Percentiles rank a stretch among this genome's conserved stretches.
phyloP scores from a whole-genome alignment of 1,140 invertebrate genomes.

The Ceratosolen solmsi region DNA sequence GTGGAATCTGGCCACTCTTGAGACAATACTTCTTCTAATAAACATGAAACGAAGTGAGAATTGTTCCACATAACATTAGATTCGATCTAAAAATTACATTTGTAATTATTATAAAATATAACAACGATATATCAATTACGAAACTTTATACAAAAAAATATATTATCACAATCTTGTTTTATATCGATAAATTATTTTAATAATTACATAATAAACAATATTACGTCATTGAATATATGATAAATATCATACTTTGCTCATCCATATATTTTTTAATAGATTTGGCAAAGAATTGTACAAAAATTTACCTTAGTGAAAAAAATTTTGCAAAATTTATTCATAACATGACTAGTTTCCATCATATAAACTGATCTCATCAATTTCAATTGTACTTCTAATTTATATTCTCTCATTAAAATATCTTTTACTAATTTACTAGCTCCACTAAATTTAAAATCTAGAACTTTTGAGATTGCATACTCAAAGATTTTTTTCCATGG shows the following conservation, averaged over 20 bases:
- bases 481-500: slow-evolving; percentile 70
- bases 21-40: slow-evolving; percentile 74
- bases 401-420: slow-evolving; percentile 72
- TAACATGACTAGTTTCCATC: slow-evolving; percentile 77
- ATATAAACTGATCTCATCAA: slow-evolving; percentile 76
- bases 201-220: neutral
- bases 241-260: neutral
- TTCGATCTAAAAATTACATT: slow-evolving; percentile 70
- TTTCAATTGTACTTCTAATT: slow-evolving; percentile 72
- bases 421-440: slow-evolving; percentile 74
- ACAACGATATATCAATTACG: neutral
- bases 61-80: slow-evolving; percentile 69
- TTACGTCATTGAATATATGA: neutral
- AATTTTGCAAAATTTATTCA: slow-evolving; percentile 77
- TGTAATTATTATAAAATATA: neutral
- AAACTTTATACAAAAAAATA: neutral
- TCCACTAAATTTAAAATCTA: slow-evolving; percentile 70
- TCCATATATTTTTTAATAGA: neutral
- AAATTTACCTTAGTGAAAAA: slow-evolving; percentile 72
- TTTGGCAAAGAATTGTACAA: slow-evolving; percentile 7
- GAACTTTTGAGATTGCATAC: slow-evolving; percentile 66
- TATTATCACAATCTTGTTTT: neutral
- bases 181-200: neutral
- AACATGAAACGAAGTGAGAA: slow-evolving; percentile 70
- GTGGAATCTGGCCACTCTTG: slow-evolving; percentile 71